Conservation (phyloP, 2,888 invertebrate species). For the Ischnura elegans region DNA sequence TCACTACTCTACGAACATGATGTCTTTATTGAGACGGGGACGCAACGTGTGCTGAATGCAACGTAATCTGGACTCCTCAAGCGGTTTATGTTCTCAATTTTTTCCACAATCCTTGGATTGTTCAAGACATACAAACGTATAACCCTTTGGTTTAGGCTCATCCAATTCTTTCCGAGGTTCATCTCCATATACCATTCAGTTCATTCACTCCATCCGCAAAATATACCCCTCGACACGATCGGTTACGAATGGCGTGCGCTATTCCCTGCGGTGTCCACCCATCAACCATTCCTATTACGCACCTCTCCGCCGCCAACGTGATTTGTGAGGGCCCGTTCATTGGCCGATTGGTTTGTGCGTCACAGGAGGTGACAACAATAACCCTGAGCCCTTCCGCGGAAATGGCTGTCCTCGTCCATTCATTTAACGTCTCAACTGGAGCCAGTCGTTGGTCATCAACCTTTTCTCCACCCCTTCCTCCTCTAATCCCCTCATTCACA, state of each 20-base stretch:
- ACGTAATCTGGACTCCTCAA: too few relatives aligned
- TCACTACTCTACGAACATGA: too few relatives aligned
- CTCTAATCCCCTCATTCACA: background rate
- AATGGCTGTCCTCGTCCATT: background rate
- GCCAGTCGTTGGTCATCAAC: background rate
- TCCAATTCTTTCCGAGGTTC: too few relatives aligned
- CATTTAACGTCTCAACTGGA: conserved; percentile 23
- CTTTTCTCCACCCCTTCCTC: background rate
- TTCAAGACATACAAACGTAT: too few relatives aligned
- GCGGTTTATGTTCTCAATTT: too few relatives aligned
- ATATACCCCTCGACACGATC: background rate
- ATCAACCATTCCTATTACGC: background rate
- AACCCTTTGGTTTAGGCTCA: too few relatives aligned
- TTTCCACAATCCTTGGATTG: too few relatives aligned
- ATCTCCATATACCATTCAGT: background rate
- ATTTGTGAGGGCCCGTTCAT: background rate
- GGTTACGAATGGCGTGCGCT: background rate
- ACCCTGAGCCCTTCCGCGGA: background rate
- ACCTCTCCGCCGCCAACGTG: background rate
- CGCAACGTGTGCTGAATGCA: too few relatives aligned
- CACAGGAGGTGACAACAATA: conserved; percentile 50
- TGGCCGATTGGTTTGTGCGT: conserved; percentile 40
- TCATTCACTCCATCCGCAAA: background rate
- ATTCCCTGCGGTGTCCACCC: background rate
- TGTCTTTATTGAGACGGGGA: too few relatives aligned